Evolutionary conservation across 2,797 vertebrate genomes (phyloP).

Genomic region (Pteropus rufus): DNA sequence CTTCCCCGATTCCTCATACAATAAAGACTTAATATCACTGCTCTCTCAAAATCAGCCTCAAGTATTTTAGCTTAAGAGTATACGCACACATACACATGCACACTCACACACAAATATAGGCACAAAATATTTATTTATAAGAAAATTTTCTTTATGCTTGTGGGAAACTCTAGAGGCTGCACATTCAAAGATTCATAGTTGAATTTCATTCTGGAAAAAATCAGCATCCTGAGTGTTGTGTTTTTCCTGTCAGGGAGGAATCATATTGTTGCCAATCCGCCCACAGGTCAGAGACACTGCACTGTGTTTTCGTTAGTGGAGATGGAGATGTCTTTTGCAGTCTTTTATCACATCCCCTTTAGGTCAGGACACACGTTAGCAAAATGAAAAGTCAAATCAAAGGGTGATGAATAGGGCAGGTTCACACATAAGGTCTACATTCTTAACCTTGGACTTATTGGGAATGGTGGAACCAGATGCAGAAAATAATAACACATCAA

Average conservation of each 20-base stretch:
- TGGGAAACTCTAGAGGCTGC: background rate
- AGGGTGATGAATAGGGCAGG: background rate
- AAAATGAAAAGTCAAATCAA: constrained; percentile 11
- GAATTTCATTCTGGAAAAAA: background rate
- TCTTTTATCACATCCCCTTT: background rate
- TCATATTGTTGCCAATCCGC: background rate
- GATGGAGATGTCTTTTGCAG: background rate
- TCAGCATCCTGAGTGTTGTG: background rate
- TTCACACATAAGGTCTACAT: background rate
- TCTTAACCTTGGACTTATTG: background rate
- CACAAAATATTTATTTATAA: background rate
- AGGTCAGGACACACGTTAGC: background rate
- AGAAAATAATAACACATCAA: background rate
- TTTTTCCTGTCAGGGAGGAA: background rate
- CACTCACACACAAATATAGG: background rate
- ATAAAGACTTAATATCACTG: background rate
- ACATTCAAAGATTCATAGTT: background rate
- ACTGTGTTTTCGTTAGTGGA: background rate
- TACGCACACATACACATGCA: background rate
- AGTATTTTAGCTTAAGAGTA: background rate
- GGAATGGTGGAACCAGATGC: background rate
- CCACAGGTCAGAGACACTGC: background rate
- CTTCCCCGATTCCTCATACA: background rate
- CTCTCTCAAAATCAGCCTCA: background rate
- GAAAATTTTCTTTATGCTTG: background rate